Conservation (phyloP, 1,140 invertebrate genomes). For the Panulirus ornatus region DNA sequence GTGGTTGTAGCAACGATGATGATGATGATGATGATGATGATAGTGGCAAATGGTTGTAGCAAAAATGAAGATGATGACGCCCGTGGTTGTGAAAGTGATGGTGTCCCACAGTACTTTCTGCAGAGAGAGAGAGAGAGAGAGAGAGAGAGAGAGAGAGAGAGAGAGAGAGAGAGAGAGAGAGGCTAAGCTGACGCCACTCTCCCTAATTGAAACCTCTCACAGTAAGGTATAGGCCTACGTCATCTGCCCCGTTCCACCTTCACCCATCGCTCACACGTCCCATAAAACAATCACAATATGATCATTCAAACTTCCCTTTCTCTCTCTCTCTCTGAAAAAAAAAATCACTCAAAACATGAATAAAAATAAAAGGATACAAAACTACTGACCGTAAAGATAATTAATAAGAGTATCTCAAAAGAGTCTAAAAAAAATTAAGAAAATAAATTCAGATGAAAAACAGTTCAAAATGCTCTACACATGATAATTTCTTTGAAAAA, state of each 20-base stretch:
- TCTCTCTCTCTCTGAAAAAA: no score
- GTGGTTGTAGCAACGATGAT: no score
- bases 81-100: no score
- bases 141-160: neutral
- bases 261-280: no score
- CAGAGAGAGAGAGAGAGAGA: neutral
- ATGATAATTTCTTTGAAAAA: neutral
- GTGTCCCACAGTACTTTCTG: neutral
- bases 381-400: neutral
- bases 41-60: no score
- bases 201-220: neutral
- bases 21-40: neutral
- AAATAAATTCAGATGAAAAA: neutral
- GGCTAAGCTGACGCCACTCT: neutral
- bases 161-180: conserved; percentile 5
- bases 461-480: neutral
- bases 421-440: neutral
- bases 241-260: neutral
- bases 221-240: neutral
- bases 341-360: neutral
- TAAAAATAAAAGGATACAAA: neutral
- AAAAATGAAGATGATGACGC: neutral
- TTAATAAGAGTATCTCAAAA: neutral
- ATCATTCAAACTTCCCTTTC: neutral
- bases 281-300: no score